A percentile compares a stretch with the other conserved stretches of the same genome.
Conservation (phyloP, 2,113 vertebrate genomes). For the Hiodon tergisus region DNA sequence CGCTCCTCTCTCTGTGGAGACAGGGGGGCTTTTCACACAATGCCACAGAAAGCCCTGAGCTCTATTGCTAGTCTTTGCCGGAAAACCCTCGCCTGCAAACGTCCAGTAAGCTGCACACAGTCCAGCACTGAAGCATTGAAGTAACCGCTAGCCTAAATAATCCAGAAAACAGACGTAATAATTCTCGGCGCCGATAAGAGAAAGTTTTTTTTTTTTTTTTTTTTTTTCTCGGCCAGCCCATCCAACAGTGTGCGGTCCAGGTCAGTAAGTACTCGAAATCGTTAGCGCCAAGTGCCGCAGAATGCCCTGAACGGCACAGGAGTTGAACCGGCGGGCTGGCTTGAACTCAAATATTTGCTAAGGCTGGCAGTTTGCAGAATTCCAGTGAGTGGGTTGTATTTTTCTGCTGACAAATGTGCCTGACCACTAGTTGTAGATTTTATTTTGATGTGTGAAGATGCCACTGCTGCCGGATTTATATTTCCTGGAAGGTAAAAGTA, state of each 20-base stretch:
- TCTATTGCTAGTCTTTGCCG: no score
- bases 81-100: not conserved
- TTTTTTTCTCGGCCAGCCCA: constrained; percentile 1
- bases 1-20: no score
- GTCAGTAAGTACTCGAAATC: not conserved
- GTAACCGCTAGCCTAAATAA: not conserved
- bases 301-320: not conserved
- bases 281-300: not conserved
- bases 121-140: not conserved
- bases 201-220: constrained; percentile 7
- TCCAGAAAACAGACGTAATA: not conserved
- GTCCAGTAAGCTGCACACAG: not conserved
- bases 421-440: no score
- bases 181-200: not conserved
- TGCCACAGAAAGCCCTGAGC: no score
- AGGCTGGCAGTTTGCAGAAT: not conserved
- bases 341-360: constrained; percentile 5
- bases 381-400: not conserved
- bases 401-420: not conserved
- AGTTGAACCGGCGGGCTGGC: not conserved
- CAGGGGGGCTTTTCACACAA: no score
- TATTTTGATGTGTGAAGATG: not conserved
- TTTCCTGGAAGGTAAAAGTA: not conserved
- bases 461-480: not conserved
- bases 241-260: not conserved